phyloP scores from a whole-genome alignment of 2,797 vertebrate genomes.

The Myotis planiceps region DNA sequence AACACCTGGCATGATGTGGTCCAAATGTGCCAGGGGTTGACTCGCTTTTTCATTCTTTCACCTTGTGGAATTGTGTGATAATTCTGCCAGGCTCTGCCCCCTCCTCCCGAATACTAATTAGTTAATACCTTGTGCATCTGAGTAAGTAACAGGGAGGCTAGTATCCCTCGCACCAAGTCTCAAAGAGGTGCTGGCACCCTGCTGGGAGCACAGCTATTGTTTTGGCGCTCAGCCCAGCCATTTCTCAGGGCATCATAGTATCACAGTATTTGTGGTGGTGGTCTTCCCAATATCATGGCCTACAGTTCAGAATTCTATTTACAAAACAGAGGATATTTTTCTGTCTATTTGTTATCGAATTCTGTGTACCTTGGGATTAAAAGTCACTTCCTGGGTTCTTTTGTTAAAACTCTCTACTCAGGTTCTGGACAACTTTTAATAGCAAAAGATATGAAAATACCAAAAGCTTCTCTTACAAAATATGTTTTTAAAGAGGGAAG shows the following conservation, averaged over 20 bases:
- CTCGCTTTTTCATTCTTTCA: neutral
- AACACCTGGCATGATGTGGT: constrained; percentile 56
- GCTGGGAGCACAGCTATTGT: neutral
- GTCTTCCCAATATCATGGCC: neutral
- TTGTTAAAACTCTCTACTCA: neutral
- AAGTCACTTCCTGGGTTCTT: neutral
- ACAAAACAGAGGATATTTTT: neutral
- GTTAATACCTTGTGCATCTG: neutral
- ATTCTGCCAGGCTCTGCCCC: neutral
- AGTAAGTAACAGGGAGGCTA: neutral
- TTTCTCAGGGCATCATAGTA: fast-evolving
- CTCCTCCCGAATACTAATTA: neutral
- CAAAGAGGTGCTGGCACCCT: neutral
- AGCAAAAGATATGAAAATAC: neutral
- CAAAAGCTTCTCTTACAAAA: neutral
- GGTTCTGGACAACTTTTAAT: constrained; percentile 17
- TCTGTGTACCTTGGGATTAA: neutral
- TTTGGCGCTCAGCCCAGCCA: neutral
- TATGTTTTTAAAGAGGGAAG: neutral
- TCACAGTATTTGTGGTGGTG: neutral
- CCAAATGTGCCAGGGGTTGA: neutral
- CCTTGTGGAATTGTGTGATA: neutral
- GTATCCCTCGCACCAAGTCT: neutral
- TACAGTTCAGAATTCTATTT: neutral
- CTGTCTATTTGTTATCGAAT: neutral